Conservation (phyloP, 2,797 vertebrate species). For the Cacajao melanocephalus region DNA sequence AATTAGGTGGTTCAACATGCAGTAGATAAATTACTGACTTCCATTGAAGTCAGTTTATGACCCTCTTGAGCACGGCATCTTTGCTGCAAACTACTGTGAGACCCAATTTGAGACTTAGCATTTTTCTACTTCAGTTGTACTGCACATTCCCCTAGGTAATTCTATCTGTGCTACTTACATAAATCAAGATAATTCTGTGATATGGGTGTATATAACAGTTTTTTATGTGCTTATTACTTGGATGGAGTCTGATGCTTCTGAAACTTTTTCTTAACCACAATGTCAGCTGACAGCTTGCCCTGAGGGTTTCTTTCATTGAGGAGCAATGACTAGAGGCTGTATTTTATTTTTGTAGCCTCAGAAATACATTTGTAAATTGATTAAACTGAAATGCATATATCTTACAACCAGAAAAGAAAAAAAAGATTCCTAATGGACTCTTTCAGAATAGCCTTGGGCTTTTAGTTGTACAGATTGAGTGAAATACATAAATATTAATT, state of each 20-base stretch:
- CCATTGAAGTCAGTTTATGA: constrained; percentile 80
- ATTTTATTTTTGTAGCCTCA: constrained; percentile 69
- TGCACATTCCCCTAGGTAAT: constrained; percentile 71
- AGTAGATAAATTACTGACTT: constrained; percentile 83
- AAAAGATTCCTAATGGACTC: neutral
- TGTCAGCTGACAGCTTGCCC: constrained; percentile 74
- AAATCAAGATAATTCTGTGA: constrained; percentile 82
- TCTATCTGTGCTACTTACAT: constrained; percentile 67
- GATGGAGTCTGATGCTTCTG: constrained; percentile 71
- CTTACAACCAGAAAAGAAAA: constrained; percentile 54
- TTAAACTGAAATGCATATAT: constrained; percentile 62
- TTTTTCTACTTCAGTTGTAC: constrained; percentile 69
- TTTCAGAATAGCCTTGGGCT: neutral
- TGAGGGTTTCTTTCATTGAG: constrained; percentile 66
- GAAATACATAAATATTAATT: constrained; percentile 21
- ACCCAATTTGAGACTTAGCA: constrained; percentile 61
- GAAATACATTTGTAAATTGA: constrained; percentile 70
- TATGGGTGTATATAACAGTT: constrained; percentile 72
- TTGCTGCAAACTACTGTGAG: constrained; percentile 62
- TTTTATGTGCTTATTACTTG: constrained; percentile 76
- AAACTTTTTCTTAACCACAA: constrained; percentile 66
- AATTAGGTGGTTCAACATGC: constrained; percentile 83
- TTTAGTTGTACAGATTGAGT: constrained; percentile 20
- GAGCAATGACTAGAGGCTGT: constrained; percentile 58
- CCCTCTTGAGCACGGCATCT: constrained; percentile 77